Percentiles rank a stretch among this genome's conserved stretches.
Evolutionary conservation across 2,888 invertebrate genomes (phyloP).

Genomic region (Steromphala cineraria): DNA sequence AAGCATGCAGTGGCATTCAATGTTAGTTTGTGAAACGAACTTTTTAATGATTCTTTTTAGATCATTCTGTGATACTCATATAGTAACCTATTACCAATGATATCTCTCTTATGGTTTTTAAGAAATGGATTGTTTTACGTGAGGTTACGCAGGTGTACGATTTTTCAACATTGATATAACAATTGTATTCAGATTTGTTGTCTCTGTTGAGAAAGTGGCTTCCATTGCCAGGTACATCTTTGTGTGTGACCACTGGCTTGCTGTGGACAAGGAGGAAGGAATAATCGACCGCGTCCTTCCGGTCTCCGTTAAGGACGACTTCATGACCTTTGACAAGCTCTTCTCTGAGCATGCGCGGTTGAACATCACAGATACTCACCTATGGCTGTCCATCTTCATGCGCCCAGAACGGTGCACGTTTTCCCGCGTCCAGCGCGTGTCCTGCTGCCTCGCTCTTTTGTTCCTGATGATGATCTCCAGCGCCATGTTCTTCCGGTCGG

Average conservation of each 20-base stretch:
- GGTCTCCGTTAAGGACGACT: slow-evolving; percentile 67
- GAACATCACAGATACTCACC: slow-evolving; percentile 75
- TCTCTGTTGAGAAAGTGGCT: no score
- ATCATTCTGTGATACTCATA: no score
- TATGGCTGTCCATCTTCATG: slow-evolving; percentile 76
- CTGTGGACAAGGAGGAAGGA: slow-evolving; percentile 74
- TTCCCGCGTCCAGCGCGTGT: slow-evolving; percentile 72
- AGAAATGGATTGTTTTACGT: no score
- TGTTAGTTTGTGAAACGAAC: no score
- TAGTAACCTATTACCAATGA: no score
- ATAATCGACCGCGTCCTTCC: slow-evolving; percentile 74
- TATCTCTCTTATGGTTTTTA: no score
- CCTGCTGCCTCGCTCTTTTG: slow-evolving; percentile 72
- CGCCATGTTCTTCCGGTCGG: slow-evolving; percentile 74
- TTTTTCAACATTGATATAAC: no score
- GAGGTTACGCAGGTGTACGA: no score
- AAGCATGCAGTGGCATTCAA: no score
- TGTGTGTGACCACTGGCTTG: slow-evolving; percentile 74
- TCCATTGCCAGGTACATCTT: slow-evolving; percentile 55
- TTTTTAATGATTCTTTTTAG: no score
- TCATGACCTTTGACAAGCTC: slow-evolving; percentile 72
- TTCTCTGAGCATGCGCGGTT: slow-evolving; percentile 69
- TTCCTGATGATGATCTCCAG: slow-evolving; percentile 75
- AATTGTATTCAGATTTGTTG: no score
- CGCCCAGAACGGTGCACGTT: slow-evolving; percentile 75